Conservation (phyloP, 2,113 vertebrate genomes). For the Galeopterus variegatus region DNA sequence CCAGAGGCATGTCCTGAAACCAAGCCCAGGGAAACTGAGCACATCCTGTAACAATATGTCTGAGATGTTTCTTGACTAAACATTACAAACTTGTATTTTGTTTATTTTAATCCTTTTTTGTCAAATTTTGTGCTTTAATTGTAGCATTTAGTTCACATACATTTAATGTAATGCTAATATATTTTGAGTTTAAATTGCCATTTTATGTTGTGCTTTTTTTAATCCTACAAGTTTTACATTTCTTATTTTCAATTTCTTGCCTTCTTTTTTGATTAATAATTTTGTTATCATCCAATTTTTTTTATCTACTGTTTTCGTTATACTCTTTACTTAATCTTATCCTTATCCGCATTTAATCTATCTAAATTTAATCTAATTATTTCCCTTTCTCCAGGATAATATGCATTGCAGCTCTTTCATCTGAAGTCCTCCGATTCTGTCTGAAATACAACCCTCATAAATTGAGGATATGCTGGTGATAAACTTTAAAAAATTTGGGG, state of each 20-base stretch:
- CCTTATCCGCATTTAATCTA: not conserved
- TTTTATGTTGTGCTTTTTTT: not conserved
- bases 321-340: not conserved
- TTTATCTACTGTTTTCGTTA: not conserved
- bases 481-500: no score
- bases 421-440: not conserved
- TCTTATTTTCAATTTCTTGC: not conserved
- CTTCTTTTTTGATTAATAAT: not conserved
- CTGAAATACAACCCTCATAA: no score
- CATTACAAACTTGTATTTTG: not conserved
- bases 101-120: slow-evolving; percentile 15
- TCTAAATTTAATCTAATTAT: not conserved
- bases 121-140: not conserved
- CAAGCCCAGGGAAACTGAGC: no score
- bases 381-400: not conserved
- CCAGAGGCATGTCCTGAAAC: no score
- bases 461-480: no score
- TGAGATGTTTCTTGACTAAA: not conserved
- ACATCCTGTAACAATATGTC: not conserved
- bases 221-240: not conserved
- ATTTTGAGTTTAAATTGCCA: not conserved
- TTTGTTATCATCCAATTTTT: not conserved
- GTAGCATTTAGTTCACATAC: not conserved
- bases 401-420: not conserved
- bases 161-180: not conserved